A percentile compares a stretch with the other conserved stretches of the same genome.
Evolutionary conservation across 2,113 vertebrate genomes (phyloP).

Genomic region (Siniperca chuatsi): DNA sequence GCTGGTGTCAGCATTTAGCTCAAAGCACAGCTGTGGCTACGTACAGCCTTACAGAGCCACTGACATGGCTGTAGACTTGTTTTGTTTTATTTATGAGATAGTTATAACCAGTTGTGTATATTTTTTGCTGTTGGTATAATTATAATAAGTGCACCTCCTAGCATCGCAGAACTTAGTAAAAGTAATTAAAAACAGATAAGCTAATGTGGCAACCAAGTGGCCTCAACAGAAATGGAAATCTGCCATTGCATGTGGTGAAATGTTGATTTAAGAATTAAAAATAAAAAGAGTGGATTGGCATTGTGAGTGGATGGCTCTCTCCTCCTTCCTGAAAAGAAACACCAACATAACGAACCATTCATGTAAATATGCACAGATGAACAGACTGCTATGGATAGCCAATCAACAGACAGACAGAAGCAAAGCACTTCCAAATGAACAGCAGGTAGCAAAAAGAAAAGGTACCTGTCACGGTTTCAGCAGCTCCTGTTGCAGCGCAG

Average conservation of each 20-base stretch:
- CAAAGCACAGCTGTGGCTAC: not conserved
- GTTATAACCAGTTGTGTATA: not conserved
- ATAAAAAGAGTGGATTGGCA: conserved; percentile 34
- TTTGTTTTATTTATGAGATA: not conserved
- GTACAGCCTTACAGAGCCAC: not conserved
- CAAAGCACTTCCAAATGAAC: conserved; percentile 70
- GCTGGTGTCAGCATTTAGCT: not conserved
- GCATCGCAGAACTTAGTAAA: not conserved
- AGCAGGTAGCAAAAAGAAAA: conserved; percentile 68
- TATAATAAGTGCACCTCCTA: not conserved
- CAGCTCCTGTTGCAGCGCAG: conserved; percentile 82
- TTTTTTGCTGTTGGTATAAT: not conserved
- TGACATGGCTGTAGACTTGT: not conserved
- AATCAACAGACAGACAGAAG: conserved; percentile 71
- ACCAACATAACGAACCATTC: conserved; percentile 53
- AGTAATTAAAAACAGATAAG: conserved; percentile 6
- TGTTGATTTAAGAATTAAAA: conserved; percentile 51
- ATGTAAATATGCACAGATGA: conserved; percentile 75
- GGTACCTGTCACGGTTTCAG: conserved; percentile 86
- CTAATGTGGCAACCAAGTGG: conserved; percentile 28
- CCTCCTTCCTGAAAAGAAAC: conserved; percentile 45
- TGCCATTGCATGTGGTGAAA: conserved; percentile 33
- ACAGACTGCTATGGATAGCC: conserved; percentile 66
- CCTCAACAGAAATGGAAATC: conserved; percentile 38
- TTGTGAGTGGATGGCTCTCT: conserved; percentile 25